Evolutionary conservation across 2,888 invertebrate genomes (phyloP), one percentile per base, ranked within the genome.

Genomic region (Lacanobia wlatinum): DNA sequence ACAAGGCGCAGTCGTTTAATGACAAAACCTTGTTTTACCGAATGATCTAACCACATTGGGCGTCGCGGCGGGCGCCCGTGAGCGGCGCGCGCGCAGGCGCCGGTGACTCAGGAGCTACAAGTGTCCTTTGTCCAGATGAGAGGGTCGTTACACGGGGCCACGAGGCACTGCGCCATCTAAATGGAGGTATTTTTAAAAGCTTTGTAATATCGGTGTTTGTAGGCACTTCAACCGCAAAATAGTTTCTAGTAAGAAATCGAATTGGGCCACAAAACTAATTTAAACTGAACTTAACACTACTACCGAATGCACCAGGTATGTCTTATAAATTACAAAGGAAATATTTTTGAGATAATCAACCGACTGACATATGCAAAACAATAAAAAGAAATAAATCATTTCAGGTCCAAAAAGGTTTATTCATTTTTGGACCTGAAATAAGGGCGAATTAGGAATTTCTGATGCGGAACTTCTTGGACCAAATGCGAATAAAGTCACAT

Each of bases 71-170:
- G 67, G 34, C 76, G 75, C 72, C 78, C 67, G 78, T 72, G 71
- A 72, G 74, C 66, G 75, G 38, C 76, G 72, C 71, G 43, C 50
- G 76, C 75, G 70, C 72, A 67, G 84, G 80, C 86, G 84, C 83
- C 87, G 60, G 73, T 86, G 86, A 86, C 82, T 86, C 72, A 85
- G 70, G 61, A 73, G 28, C 76, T 69, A 80, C 76, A 75, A 68
- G 73, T 73, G 75, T 67, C 76, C 82, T 84, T 86, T 87, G 84
- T 87, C 64, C 71, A 65, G n/a, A n/a, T n/a, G n/a, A n/a, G 73
- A 70, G 62, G 80, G 61, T 21, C 52, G 48, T 66, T 60, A 79
- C 56, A 56, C 48, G 55, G 38, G 58, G 43, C 58, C 56, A 52
- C 43, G 55, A 28, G 58, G 34, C 58, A 46, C 61, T 61, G 52